phyloP scores from a whole-genome alignment of 2,113 vertebrate species.

The Prolemur simus region DNA sequence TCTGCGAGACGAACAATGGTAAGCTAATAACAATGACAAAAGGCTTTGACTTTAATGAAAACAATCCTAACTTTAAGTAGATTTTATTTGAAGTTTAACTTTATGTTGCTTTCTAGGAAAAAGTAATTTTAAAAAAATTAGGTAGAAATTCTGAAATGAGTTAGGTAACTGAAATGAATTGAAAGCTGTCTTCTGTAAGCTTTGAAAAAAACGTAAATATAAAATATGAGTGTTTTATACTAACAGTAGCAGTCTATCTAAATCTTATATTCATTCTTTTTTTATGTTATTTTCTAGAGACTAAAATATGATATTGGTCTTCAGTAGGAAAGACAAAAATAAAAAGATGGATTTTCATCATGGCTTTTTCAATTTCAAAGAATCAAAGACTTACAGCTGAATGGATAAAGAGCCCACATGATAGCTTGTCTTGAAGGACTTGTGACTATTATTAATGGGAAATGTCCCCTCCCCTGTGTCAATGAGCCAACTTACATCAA shows the following conservation, averaged over 20 bases:
- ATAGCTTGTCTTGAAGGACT: background rate
- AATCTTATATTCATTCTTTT: background rate
- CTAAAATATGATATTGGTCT: background rate
- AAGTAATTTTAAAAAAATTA: background rate
- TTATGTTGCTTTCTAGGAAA: background rate
- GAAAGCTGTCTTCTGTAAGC: background rate
- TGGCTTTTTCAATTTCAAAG: conserved; percentile 26
- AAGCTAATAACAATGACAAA: background rate
- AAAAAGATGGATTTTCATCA: background rate
- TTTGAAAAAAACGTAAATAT: background rate
- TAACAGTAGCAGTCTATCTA: background rate
- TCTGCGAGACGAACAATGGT: background rate
- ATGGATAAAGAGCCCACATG: background rate
- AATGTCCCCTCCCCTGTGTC: background rate
- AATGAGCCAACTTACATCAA: background rate
- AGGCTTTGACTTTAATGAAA: background rate
- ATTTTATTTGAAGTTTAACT: conserved; percentile 7
- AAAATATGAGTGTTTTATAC: background rate
- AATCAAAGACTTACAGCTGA: background rate
- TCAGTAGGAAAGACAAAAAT: background rate
- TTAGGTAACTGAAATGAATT: background rate
- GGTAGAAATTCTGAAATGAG: background rate
- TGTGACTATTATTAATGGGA: background rate
- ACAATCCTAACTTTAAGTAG: background rate
- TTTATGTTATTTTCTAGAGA: background rate